Conservation (phyloP, 2,888 invertebrate species). For the Empis livida region DNA sequence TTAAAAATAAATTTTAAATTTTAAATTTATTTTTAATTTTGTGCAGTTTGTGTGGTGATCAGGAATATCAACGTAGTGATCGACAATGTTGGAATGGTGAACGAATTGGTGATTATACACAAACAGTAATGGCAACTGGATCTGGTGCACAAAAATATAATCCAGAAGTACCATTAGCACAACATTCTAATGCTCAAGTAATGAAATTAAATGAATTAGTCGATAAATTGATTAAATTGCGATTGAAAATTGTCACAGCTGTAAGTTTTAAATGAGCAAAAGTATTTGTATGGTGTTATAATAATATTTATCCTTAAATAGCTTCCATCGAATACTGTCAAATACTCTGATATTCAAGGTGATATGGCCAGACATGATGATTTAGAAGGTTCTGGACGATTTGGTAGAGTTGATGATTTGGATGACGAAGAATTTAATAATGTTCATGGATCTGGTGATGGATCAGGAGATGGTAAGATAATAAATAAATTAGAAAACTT, state of each 20-base stretch:
- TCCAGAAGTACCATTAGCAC: conserved; percentile 33
- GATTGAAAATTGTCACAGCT: conserved; percentile 31
- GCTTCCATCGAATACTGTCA: conserved; percentile 25
- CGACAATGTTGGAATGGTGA: conserved; percentile 36
- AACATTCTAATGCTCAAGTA: conserved; percentile 21
- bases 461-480: conserved; percentile 26
- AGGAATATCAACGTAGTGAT: conserved; percentile 29
- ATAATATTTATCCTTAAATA: conserved; percentile 14
- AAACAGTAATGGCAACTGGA: conserved; percentile 28
- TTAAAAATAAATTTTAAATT: too few relatives aligned
- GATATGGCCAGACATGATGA: conserved; percentile 33
- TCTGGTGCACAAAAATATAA: conserved; percentile 34
- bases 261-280: conserved; percentile 22
- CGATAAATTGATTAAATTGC: conserved; percentile 33
- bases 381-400: conserved; percentile 28
- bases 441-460: conserved; percentile 31
- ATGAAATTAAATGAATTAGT: conserved; percentile 30
- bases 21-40: background rate
- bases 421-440: conserved; percentile 30
- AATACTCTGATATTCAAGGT: conserved; percentile 33
- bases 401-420: conserved; percentile 22
- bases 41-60: conserved; percentile 31
- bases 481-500: too few relatives aligned
- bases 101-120: conserved; percentile 32
- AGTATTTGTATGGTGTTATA: too few relatives aligned